Base-by-base conservation (phyloP, 2,888 invertebrate species). In the Troglohyphantes excavatus region DNA sequence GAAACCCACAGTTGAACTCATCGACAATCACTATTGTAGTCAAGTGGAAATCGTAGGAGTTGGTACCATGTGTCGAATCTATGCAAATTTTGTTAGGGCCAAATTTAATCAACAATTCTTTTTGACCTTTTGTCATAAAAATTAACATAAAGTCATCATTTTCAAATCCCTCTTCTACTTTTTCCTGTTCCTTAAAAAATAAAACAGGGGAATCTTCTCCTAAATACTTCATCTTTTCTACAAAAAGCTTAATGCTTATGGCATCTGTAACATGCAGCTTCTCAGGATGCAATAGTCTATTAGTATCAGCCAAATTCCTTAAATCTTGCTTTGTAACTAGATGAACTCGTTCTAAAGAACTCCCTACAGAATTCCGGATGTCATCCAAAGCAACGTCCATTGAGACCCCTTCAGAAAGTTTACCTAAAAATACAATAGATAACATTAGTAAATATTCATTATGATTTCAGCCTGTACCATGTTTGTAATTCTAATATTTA, bases 11-110 rank as follows among this genome's bases (percentile, higher is more conserved):
- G 17, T 53, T 21, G 59, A 68, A 85, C n/a, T 85, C 85, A 70
- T 85, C 85, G 0, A 91, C 43, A 3, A 53, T 33, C 33, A 89
- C 13, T 9, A 91, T 17, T 9, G 89, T 90, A 5, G 79, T 81
- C 11, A 91, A 46, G 6, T 82, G 73, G 67, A 86, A 90, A 68
- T 91, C 84, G 29, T 75, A 75, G 2, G 11, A 53, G 29, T 70
- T 91, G 0, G 79, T 72, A 1, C 84, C 82, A 76, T 91, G 89
- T 5, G 86, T 90, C 0, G 81, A 75, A 53, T 85, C 89, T 2
- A 91, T 53, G 29, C 89, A 84, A 2, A 89, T 75, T 61, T 87
- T 75, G 3, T 76, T 26, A 2, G 27, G n/a, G 13, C 89, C 75
- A 29, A 79, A 86, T 68, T 81, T 72, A n/a, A n/a, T 26, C 0